Percentiles rank a stretch among this genome's conserved stretches.
phyloP scores from a whole-genome alignment of 92 coral and sea anemone species.

The Palythoa heliodiscus region DNA sequence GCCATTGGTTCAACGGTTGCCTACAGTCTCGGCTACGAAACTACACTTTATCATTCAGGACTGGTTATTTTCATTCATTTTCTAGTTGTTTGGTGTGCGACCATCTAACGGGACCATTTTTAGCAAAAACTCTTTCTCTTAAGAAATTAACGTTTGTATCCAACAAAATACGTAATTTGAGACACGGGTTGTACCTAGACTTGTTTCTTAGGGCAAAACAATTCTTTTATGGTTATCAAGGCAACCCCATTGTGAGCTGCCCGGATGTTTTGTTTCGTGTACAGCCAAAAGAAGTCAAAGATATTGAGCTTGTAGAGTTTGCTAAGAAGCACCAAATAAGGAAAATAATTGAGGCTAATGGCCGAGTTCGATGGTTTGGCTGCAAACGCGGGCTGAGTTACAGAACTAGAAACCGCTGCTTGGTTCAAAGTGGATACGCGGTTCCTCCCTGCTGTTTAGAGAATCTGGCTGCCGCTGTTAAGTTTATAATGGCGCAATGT shows the following conservation, averaged over 20 bases:
- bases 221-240: slow-evolving; percentile 48
- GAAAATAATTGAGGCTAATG: slow-evolving; percentile 75
- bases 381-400: slow-evolving; percentile 77
- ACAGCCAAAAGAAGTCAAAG: slow-evolving; percentile 33
- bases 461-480: slow-evolving; percentile 87
- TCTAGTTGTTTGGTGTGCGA: slow-evolving; percentile 83
- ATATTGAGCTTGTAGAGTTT: slow-evolving; percentile 57
- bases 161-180: background rate
- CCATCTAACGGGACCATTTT: slow-evolving; percentile 66
- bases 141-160: slow-evolving; percentile 50
- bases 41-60: slow-evolving; percentile 64
- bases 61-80: slow-evolving; percentile 70
- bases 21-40: slow-evolving; percentile 68
- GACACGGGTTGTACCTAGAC: slow-evolving; percentile 64
- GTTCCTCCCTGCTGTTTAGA: slow-evolving; percentile 94
- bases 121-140: slow-evolving; percentile 63
- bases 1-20: slow-evolving; percentile 81
- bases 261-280: slow-evolving; percentile 84
- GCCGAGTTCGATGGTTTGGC: slow-evolving; percentile 83
- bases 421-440: slow-evolving; percentile 62
- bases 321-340: slow-evolving; percentile 67
- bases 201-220: slow-evolving; percentile 71
- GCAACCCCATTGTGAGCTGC: slow-evolving; percentile 69
- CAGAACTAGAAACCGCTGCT: slow-evolving; percentile 69
- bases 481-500: slow-evolving; percentile 84